Evolutionary conservation across 2,113 vertebrate genomes (phyloP), one percentile per base, ranked within the genome.

Genomic region (Ailuropoda melanoleuca): DNA sequence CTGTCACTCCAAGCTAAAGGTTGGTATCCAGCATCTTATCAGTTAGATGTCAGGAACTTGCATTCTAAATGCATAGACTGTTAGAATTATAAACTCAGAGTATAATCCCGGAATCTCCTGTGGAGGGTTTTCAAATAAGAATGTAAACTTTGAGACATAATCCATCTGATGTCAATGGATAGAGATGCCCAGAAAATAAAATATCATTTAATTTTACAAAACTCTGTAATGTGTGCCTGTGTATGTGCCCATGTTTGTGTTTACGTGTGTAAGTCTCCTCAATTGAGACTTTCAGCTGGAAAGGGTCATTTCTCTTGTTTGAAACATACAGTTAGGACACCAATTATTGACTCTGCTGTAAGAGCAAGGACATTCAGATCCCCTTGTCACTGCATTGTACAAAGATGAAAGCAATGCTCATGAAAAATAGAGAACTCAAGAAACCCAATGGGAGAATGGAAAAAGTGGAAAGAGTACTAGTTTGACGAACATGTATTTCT

Each of bases 201-300:
- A n/a, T 23, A 24, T 8, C 2, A n/a, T 4, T 64, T 75, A 37
- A 77, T 64, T 46, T 81, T 50, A 24, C 37, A 87, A 34, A 92
- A 17, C 14, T 66, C 29, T 86, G 2, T 17, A 34, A 60, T 0
- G 3, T 88, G 29, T 8, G 1, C 34, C 2, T 43, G 3, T 21
- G 37, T 24, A 0, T 1, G 24, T 31, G 6, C 58, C 1, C 26
- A 1, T 17, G 55, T 37, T 12, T 11, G 17, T 58, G 3, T 39
- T 87, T 74, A 48, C 6, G 0, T 6, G 48, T 9, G 1, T 23
- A 18, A 39, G 43, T 29, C n/a, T 77, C 34, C 50, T 58, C 6
- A 0, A 10, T 5, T 50, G 19, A 92, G 48, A 74, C 14, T 58
- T 82, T 78, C 50, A 26, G 17, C 29, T 46, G 29, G 26, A 64